Base-by-base conservation (phyloP, 2,113 vertebrate genomes). In the Sapayoa aenigma region DNA sequence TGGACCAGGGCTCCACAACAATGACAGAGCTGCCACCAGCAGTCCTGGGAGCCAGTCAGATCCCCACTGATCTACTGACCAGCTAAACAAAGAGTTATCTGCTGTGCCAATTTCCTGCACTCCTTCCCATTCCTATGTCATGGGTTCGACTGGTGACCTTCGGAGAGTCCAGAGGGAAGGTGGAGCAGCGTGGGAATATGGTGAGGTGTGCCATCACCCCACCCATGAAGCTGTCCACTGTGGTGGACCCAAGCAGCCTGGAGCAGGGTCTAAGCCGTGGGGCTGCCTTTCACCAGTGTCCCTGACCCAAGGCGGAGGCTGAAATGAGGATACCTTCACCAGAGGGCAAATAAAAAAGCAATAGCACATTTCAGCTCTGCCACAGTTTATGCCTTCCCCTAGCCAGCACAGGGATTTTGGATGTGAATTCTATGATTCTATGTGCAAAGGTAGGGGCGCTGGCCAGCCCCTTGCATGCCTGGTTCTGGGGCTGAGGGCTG, bases 381-480 rank as follows among this genome's bases (percentile, higher is more conserved):
- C 24, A 4, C 25, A 5, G 4, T n/a, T 76, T 5, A 3, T 21
- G 44, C 2, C 42, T n/a, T 47, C 14, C 1, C 16, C 15, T 25
- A 5, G 3, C 25, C 71, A 75, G 50, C 0, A 0, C 31, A 58
- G 31, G 24, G 44, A 4, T 19, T 65, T 39, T 0, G 0, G 39
- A 21, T 41, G n/a, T n/a, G n/a, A n/a, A n/a, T n/a, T n/a, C n/a
- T n/a, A n/a, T n/a, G n/a, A n/a, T n/a, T n/a, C n/a, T n/a, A n/a
- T n/a, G 17, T 14, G 44, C 0, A 0, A 67, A 42, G 31, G 15
- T 35, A 65, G 41, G 24, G 35, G 9, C 30, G 42, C 47, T 6
- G 0, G 56, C 27, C 42, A 53, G 10, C 14, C 27, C n/a, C 31
- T 69, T 12, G 35, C 68, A 50, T 0, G 0, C 4, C 75, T 2